Base-by-base conservation (phyloP, 1,140 invertebrate genomes). In the Cydia fagiglandana region DNA sequence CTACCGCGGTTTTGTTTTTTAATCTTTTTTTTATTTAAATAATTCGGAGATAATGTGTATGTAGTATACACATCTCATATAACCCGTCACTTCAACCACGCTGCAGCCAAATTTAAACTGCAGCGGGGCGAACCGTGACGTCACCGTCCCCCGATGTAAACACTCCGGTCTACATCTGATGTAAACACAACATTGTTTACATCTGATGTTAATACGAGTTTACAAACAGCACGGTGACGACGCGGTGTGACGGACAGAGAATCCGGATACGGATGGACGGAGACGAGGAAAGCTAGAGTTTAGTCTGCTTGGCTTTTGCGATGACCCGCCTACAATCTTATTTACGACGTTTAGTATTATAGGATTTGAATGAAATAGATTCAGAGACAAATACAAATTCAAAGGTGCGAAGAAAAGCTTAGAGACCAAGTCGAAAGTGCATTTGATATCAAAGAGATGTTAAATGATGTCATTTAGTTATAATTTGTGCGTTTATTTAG, bases 91-190 rank as follows among this genome's bases (percentile, higher is more conserved):
- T 78, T 84, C 82, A 81, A 83, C 77, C 74, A 77, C 83, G 88
- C 83, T 86, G 77, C 84, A 86, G 82, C 79, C 64, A 73, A 75
- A 89, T 82, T 75, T 73, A 15, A 77, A 83, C 86, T 88, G 85
- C 78, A 82, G 78, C 84, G 85, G 75, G 77, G 84, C 84, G 85
- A 87, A 85, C 83, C 88, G 73, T 86, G 84, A 88, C 87, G 89
- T 89, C 87, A 89, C 80, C 80, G 78, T 81, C 76, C 15, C 78
- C 76, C 76, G 79, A 34, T 64, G 12, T 38, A 61, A 47, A 64
- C 34, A 76, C 64, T 20, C 17, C 75, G 30, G 41, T 68, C 73
- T 75, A 74, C 34, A 76, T 75, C 77, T 73, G 45, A 76, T 47
- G 77, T 76, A 80, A 75, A 79, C 78, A 75, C 81, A 75, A 83